phyloP scores from a whole-genome alignment of 2,797 vertebrate species.

The Sebastes vulpes region DNA sequence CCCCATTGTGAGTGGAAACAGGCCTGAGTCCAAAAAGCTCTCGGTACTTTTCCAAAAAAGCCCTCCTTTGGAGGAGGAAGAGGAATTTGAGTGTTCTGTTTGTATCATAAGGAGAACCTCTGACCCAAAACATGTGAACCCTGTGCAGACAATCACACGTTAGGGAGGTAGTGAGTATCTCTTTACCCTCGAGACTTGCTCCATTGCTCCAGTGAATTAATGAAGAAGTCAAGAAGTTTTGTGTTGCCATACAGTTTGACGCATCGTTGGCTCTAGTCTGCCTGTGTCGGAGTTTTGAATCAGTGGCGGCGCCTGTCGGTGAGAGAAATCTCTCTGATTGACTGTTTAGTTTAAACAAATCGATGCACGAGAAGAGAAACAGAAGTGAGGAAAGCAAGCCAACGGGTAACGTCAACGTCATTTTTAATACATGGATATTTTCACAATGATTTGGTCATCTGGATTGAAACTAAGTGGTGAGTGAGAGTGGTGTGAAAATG shows the following conservation, averaged over 20 bases:
- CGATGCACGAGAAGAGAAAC: neutral
- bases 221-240: neutral
- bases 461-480: rapidly evolving
- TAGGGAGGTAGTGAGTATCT: neutral
- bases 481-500: neutral
- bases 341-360: neutral
- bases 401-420: neutral
- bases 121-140: neutral
- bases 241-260: neutral
- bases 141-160: neutral
- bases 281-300: too few relatives aligned
- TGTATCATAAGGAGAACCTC: slow-evolving; percentile 16
- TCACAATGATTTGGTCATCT: neutral
- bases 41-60: slow-evolving; percentile 55
- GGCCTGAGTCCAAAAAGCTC: slow-evolving; percentile 52
- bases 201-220: neutral
- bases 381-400: neutral
- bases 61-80: slow-evolving; percentile 11
- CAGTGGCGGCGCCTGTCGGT: too few relatives aligned
- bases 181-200: neutral
- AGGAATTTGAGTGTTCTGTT: slow-evolving; percentile 35
- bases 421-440: neutral
- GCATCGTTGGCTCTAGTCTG: neutral
- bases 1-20: slow-evolving; percentile 61
- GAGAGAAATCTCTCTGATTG: too few relatives aligned